Percentiles rank a stretch among this genome's conserved stretches.
Conservation (phyloP, 64 coral and sea anemone species). For the Trachythela sp. region DNA sequence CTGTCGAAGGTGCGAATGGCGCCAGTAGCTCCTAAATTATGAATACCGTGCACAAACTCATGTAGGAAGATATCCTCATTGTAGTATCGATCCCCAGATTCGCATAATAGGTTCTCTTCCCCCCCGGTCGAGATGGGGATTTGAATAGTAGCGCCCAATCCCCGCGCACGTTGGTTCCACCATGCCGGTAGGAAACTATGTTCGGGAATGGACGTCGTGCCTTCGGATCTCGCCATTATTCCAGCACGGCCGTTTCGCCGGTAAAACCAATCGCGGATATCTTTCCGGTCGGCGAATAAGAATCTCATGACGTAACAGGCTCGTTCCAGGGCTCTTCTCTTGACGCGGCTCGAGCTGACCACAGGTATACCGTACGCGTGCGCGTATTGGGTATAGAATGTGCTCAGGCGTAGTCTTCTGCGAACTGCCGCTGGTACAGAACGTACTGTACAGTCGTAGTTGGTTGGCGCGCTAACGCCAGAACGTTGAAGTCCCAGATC, state of each 20-base stretch:
- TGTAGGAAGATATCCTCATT: conserved; percentile 54
- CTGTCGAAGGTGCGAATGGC: conserved; percentile 51
- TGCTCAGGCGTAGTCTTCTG: conserved; percentile 35
- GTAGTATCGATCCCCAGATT: conserved; percentile 35
- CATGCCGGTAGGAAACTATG: conserved; percentile 66
- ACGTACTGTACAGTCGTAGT: neutral
- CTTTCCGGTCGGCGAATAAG: conserved; percentile 49
- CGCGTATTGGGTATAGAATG: conserved; percentile 27
- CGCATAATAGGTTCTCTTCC: conserved; percentile 52
- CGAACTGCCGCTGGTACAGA: conserved; percentile 33
- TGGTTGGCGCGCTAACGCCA: neutral
- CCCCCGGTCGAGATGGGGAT: conserved; percentile 81
- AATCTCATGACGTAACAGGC: conserved; percentile 56
- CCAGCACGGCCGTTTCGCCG: conserved; percentile 51
- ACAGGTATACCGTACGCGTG: conserved; percentile 47
- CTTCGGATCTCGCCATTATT: conserved; percentile 58
- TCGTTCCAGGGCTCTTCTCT: conserved; percentile 40
- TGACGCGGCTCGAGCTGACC: conserved; percentile 7
- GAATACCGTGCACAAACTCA: conserved; percentile 55
- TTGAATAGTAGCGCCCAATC: conserved; percentile 71
- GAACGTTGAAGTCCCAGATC: neutral
- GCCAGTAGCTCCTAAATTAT: conserved; percentile 46
- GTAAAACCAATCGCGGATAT: conserved; percentile 51
- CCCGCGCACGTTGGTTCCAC: conserved; percentile 85
- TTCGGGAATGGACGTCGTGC: conserved; percentile 75